Evolutionary conservation across 2,113 vertebrate species (phyloP), one percentile per base, ranked within the genome.

Genomic region (Hymenochirus boettgeri): DNA sequence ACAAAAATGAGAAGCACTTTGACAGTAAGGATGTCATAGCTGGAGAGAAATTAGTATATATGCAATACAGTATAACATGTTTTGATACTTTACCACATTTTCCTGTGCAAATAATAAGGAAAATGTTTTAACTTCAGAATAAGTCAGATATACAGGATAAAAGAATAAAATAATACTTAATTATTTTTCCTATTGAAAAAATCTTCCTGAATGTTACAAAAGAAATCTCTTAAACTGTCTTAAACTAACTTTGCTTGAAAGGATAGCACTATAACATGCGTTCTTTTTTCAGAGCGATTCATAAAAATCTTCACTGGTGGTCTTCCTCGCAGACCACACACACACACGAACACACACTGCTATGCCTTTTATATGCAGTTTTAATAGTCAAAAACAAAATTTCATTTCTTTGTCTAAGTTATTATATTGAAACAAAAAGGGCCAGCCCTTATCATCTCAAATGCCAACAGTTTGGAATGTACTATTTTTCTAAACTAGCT

Each of bases 271-370:
- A 33, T 53, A 60, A 24, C 52, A 47, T 45, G 33, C 31, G 84
- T 78, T 79, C 79, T 80, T 78, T 83, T 80, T 75, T 65, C 74
- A 72, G 81, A 75, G 77, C 81, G 79, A 82, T 82, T 82, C 80
- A 62, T 65, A 75, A 64, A 69, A 72, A 46, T 82, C 83, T 86
- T 67, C 80, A 80, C 70, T 82, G 85, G 82, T 86, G 82, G 83
- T 72, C 84, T 75, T 76, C 77, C 78, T 80, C 82, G 82, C 83
- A 79, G 77, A 75, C 78, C 80, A 82, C 78, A 84, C 82, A 84
- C 82, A 85, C 78, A 82, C 73, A 77, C 80, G 81, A 77, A 84
- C 82, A 84, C 82, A 85, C 78, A 82, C 73, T 72, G 76, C 50
- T 71, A 77, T 75, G 72, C 75, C 70, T 83, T 82, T 71, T 65